A percentile compares a stretch with the other conserved stretches of the same genome.
Evolutionary conservation across 2,888 invertebrate genomes (phyloP).

Genomic region (Antitype chi): DNA sequence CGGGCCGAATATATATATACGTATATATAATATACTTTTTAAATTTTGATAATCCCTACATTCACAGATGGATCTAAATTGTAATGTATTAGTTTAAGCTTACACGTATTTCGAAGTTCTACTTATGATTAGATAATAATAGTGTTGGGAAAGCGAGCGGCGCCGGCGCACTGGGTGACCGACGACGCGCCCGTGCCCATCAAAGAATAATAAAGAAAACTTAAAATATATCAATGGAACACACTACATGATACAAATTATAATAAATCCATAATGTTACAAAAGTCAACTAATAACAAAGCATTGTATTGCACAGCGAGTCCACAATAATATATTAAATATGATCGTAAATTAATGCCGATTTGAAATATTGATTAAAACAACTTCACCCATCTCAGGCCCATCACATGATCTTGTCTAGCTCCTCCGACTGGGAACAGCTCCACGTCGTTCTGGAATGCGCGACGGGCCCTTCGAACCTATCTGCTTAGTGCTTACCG

Average conservation of each 20-base stretch:
- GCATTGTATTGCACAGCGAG: slow-evolving; percentile 89
- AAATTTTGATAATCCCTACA: slow-evolving; percentile 88
- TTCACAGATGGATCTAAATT: slow-evolving; percentile 86
- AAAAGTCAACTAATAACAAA: slow-evolving; percentile 88
- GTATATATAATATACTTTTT: slow-evolving; percentile 58
- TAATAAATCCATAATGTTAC: slow-evolving; percentile 79
- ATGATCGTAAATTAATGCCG: slow-evolving; percentile 81
- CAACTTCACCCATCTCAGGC: slow-evolving; percentile 41
- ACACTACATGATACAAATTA: slow-evolving; percentile 68
- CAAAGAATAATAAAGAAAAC: slow-evolving; percentile 63
- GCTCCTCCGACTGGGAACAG: slow-evolving; percentile 61
- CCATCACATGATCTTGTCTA: slow-evolving; percentile 58
- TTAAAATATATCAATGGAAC: slow-evolving; percentile 74
- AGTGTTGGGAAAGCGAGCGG: slow-evolving; percentile 53
- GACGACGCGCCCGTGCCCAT: slow-evolving; percentile 43
- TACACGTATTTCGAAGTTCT: slow-evolving; percentile 78
- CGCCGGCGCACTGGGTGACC: slow-evolving; percentile 53
- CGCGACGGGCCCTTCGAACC: slow-evolving; percentile 53
- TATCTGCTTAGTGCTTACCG: slow-evolving; percentile 43
- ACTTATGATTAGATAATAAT: slow-evolving; percentile 74
- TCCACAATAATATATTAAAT: slow-evolving; percentile 86
- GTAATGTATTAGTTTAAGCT: slow-evolving; percentile 80
- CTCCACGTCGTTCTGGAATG: slow-evolving; percentile 56
- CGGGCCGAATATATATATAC: slow-evolving; percentile 90
- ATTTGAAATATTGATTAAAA: slow-evolving; percentile 69